A percentile compares a stretch with the other conserved stretches of the same genome.
phyloP scores from a whole-genome alignment of 2,888 invertebrate species.

The Platycnemis pennipes region DNA sequence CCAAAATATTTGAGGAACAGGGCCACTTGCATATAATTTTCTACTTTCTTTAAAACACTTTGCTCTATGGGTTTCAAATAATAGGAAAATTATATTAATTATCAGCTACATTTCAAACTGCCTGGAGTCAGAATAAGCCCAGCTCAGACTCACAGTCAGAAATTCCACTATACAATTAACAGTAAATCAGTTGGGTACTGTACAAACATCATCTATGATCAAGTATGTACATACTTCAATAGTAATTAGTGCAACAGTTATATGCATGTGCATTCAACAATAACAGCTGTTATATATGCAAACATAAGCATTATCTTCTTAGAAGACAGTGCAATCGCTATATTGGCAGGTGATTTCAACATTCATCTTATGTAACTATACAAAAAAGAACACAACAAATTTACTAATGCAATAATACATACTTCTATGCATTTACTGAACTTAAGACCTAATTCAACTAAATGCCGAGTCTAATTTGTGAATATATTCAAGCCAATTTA shows the following conservation, averaged over 20 bases:
- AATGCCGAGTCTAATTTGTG: background rate
- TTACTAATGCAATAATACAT: background rate
- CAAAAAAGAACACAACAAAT: background rate
- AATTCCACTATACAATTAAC: background rate
- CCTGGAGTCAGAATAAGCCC: background rate
- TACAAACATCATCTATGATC: background rate
- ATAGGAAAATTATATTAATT: background rate
- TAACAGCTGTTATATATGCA: constrained; percentile 54
- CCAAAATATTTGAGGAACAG: background rate
- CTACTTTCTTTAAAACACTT: background rate
- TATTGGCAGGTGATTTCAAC: constrained; percentile 56
- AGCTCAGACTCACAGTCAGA: background rate
- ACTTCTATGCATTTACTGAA: background rate
- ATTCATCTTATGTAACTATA: constrained; percentile 23
- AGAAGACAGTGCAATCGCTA: constrained; percentile 56
- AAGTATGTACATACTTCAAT: constrained; percentile 3
- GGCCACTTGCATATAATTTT: background rate
- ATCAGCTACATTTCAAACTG: background rate
- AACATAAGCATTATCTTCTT: constrained; percentile 44
- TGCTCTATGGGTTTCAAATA: background rate
- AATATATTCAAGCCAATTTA: background rate
- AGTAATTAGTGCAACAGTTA: constrained; percentile 50
- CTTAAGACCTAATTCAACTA: background rate
- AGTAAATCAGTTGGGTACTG: background rate
- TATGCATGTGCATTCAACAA: constrained; percentile 53